Percentiles rank a stretch among this genome's conserved stretches.
These are phyloP conservation scores for Prosapia bicincta DNA, from an alignment of 2,888 invertebrate species.

Conservation along the genomic window DNA sequence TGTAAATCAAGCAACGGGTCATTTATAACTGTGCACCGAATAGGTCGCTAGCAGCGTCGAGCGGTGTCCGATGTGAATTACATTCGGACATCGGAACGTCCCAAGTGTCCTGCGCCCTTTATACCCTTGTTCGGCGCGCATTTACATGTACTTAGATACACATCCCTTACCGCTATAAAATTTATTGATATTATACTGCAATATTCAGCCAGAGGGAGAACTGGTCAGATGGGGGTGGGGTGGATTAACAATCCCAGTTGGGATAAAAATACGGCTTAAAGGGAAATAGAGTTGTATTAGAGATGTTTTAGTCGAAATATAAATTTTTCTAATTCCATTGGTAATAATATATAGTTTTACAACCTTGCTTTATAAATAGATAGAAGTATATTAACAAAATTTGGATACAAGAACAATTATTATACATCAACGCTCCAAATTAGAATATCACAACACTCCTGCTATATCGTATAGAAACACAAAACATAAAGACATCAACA, in stretches of 20 bases:
- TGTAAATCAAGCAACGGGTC: neutral
- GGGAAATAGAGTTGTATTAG: no score
- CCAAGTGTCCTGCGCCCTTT: neutral
- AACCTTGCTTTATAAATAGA: no score
- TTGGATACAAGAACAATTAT: no score
- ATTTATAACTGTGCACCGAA: neutral
- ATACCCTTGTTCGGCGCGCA: neutral
- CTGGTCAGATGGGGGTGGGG: neutral
- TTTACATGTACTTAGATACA: neutral
- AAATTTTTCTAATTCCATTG: no score
- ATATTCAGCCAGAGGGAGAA: neutral
- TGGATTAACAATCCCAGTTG: neutral
- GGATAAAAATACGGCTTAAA: neutral
- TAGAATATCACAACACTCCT: no score
- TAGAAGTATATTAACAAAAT: no score
- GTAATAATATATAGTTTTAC: no score
- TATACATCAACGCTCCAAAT: no score
- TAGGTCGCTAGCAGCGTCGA: neutral
- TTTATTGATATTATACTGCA: neutral
- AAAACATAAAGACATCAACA: no score
- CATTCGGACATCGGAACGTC: neutral
- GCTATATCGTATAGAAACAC: no score
- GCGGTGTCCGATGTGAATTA: neutral
- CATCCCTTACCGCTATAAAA: neutral
- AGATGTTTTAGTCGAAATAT: no score